Evolutionary conservation across 2,113 vertebrate genomes (phyloP).

Genomic region (Hemichromis elongatus): DNA sequence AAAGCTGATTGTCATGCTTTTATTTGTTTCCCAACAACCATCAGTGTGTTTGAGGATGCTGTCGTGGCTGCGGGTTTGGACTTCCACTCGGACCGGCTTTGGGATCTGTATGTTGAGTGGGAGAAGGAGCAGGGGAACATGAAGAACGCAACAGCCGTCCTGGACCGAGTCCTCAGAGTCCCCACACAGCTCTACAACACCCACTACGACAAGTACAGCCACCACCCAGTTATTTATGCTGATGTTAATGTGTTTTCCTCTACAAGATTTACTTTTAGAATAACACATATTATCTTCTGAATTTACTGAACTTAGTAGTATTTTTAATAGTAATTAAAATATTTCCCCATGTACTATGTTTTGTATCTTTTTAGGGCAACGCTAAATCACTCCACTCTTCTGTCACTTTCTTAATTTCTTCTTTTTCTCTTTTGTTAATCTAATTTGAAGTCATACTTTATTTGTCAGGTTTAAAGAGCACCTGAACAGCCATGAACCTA

Average conservation of each 20-base stretch:
- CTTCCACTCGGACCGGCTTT: slow-evolving; percentile 83
- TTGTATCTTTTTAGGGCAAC: neutral
- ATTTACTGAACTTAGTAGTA: neutral
- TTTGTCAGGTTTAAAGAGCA: slow-evolving; percentile 76
- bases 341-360: neutral
- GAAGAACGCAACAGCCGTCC: slow-evolving; percentile 66
- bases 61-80: slow-evolving; percentile 76
- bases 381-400: neutral
- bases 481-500: slow-evolving; percentile 64
- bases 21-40: neutral
- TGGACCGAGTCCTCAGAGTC: slow-evolving; percentile 73
- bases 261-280: neutral
- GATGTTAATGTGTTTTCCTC: neutral
- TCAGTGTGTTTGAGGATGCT: slow-evolving; percentile 78
- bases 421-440: neutral
- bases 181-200: slow-evolving; percentile 83
- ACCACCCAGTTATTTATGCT: neutral
- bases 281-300: neutral
- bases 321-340: neutral
- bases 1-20: neutral
- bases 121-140: slow-evolving; percentile 78
- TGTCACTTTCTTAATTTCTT: neutral
- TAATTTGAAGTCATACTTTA: neutral
- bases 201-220: slow-evolving; percentile 81
- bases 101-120: slow-evolving; percentile 83